A percentile compares a stretch with the other conserved stretches of the same genome.
These are phyloP conservation scores for Lumbricus terrestris DNA, from an alignment of 2,888 invertebrate genomes.

Conservation along the genomic window DNA sequence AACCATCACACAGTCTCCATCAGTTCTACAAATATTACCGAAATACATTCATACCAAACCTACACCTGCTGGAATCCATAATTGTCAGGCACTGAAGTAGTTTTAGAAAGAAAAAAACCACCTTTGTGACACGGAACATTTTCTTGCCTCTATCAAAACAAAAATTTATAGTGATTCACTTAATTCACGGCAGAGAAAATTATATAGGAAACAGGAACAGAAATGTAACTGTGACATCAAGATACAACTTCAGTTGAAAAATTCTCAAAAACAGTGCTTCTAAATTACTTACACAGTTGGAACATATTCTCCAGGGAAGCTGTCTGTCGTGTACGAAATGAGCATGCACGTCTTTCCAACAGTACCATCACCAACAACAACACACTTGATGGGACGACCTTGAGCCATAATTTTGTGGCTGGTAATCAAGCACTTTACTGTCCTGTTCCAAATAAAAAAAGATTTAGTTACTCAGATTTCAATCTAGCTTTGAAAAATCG, in stretches of 20 bases:
- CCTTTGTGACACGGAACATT: no score
- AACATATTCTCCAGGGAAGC: conserved; percentile 67
- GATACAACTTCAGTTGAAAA: neutral
- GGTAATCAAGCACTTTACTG: conserved; percentile 4
- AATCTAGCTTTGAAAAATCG: neutral
- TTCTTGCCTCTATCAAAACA: no score
- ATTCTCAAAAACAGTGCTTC: neutral
- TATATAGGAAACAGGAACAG: neutral
- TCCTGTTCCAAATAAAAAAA: neutral
- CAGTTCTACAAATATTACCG: no score
- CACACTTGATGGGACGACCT: conserved; percentile 65
- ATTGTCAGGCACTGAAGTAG: no score
- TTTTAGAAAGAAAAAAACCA: no score
- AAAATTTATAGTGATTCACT: neutral
- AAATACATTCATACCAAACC: no score
- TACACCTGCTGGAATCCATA: no score
- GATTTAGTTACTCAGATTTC: neutral
- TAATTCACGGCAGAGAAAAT: neutral
- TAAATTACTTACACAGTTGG: conserved; percentile 64
- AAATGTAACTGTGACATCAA: neutral
- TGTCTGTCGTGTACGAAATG: conserved; percentile 67
- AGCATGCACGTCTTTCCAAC: conserved; percentile 68
- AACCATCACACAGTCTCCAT: no score
- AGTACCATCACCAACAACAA: conserved; percentile 67
- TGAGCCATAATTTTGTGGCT: conserved; percentile 31